Evolutionary conservation across 2,797 vertebrate species (phyloP).

Genomic region (Podargus strigoides): DNA sequence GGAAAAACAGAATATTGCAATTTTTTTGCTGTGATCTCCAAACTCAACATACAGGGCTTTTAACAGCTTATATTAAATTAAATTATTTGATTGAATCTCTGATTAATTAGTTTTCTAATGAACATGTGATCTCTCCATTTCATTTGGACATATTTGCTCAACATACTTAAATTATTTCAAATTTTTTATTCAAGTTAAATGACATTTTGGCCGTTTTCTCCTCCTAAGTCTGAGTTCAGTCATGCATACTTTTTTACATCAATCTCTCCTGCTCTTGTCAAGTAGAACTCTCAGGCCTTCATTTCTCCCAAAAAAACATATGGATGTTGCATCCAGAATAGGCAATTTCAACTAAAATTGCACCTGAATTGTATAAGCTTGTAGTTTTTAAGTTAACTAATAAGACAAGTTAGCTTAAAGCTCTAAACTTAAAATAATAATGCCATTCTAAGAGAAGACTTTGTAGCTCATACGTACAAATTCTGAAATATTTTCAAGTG

Average conservation of each 20-base stretch:
- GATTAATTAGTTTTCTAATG: neutral
- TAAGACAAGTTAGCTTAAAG: neutral
- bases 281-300: neutral
- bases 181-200: neutral
- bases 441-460: neutral
- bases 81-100: neutral
- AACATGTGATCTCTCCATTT: neutral
- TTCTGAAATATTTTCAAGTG: neutral
- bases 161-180: neutral
- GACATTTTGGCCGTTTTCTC: neutral
- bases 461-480: neutral
- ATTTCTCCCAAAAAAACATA: neutral
- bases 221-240: neutral
- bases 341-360: neutral
- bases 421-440: neutral
- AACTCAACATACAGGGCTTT: neutral
- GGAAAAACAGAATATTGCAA: neutral
- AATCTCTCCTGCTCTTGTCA: neutral
- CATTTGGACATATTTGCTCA: neutral
- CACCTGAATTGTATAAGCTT: neutral
- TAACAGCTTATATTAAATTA: neutral
- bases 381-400: neutral
- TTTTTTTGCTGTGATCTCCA: neutral
- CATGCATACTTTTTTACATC: neutral
- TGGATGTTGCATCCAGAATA: neutral